Conservation (phyloP, 2,113 vertebrate genomes). For the Callionymus lyra region DNA sequence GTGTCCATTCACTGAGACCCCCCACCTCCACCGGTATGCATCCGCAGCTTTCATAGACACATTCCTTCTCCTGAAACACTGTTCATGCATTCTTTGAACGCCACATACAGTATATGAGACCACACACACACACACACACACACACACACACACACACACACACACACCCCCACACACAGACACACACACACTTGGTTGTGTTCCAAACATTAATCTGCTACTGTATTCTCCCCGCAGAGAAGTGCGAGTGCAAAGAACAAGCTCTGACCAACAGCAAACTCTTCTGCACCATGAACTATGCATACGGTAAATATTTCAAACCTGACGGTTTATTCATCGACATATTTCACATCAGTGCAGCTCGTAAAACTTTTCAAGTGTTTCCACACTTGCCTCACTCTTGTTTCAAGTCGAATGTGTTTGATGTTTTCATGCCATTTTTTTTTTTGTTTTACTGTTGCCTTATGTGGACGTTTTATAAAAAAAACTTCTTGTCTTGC, state of each 20-base stretch:
- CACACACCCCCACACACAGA: conserved; percentile 9
- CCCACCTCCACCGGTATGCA: conserved; percentile 19
- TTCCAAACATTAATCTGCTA: conserved; percentile 22
- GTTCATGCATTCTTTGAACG: conserved; percentile 35
- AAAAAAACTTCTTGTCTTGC: no score
- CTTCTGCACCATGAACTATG: conserved; percentile 91
- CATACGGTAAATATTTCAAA: conserved; percentile 73
- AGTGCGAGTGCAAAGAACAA: conserved; percentile 95
- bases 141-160: background rate
- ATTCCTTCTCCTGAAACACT: conserved; percentile 45
- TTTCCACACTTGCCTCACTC: no score
- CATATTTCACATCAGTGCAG: background rate
- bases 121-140: conserved; percentile 17
- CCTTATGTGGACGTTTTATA: no score
- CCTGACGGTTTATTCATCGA: no score
- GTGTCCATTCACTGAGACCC: conserved; percentile 23
- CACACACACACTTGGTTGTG: conserved; percentile 12
- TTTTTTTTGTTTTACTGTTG: no score
- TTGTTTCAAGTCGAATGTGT: no score
- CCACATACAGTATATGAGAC: conserved; percentile 19
- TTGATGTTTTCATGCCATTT: no score
- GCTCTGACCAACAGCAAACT: conserved; percentile 79
- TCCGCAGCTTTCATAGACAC: conserved; percentile 42
- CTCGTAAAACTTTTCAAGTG: no score
- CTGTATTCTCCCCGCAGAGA: conserved; percentile 70